Percentiles rank a stretch among this genome's conserved stretches.
phyloP scores from a whole-genome alignment of 2,113 vertebrate species.

The Podarcis raffonei region DNA sequence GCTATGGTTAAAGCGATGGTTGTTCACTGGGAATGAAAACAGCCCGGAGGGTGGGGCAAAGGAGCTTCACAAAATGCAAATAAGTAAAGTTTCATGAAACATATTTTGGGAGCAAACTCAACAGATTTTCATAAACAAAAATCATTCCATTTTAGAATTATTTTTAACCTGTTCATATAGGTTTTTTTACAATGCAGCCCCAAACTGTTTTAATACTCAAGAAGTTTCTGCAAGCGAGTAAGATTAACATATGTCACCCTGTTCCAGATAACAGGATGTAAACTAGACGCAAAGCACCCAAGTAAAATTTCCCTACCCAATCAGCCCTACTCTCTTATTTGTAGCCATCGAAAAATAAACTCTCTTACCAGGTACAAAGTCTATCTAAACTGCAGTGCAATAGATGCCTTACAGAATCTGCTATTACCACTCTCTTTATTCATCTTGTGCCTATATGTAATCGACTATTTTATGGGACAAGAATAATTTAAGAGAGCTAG shows the following conservation, averaged over 20 bases:
- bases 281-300: neutral
- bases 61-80: neutral
- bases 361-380: neutral
- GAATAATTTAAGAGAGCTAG: neutral
- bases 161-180: neutral
- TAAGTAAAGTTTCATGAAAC: neutral
- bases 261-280: neutral
- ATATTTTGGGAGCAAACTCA: neutral
- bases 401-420: neutral
- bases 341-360: neutral
- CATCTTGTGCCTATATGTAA: neutral
- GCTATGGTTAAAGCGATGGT: too few relatives aligned
- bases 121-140: neutral
- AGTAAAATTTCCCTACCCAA: too few relatives aligned
- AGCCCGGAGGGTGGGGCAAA: neutral
- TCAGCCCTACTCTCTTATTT: neutral
- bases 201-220: neutral
- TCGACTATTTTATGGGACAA: neutral
- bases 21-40: neutral
- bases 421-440: neutral
- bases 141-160: neutral
- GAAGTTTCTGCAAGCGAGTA: neutral
- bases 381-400: neutral
- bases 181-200: neutral
- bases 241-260: neutral